A percentile compares a stretch with the other conserved stretches of the same genome.
Evolutionary conservation across 2,113 vertebrate genomes (phyloP).

Genomic region (Malurus elegans): DNA sequence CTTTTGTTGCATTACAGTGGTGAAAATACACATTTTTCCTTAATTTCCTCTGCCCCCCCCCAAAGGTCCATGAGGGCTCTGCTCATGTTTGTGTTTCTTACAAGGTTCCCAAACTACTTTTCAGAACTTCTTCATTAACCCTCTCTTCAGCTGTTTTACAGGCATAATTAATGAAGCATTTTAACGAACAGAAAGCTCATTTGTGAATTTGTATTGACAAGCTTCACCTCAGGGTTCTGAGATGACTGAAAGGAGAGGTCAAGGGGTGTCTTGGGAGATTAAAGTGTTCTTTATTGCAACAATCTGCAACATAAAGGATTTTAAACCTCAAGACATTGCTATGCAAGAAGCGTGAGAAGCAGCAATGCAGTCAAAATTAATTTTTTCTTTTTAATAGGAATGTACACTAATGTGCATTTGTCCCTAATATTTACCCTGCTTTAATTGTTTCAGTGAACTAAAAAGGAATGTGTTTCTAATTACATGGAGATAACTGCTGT

Average conservation of each 20-base stretch:
- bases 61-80: not conserved
- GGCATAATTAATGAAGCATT: not conserved
- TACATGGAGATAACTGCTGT: not conserved
- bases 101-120: not conserved
- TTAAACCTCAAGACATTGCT: not conserved
- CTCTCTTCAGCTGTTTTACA: not conserved
- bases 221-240: not conserved
- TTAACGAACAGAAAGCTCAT: not conserved
- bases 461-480: not conserved
- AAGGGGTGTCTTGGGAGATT: not conserved
- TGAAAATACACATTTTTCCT: not conserved
- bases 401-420: not conserved
- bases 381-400: not conserved
- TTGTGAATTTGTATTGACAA: not conserved
- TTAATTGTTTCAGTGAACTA: conserved; percentile 6
- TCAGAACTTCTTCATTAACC: not conserved
- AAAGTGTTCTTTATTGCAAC: not conserved
- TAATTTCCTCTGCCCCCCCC: not conserved
- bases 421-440: not conserved
- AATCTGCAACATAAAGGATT: not conserved
- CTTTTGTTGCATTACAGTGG: accelerated
- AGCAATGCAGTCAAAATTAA: not conserved
- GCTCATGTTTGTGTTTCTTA: not conserved
- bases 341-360: not conserved
- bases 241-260: not conserved